phyloP scores from a whole-genome alignment of 2,113 vertebrate genomes.

The Elachura formosa region DNA sequence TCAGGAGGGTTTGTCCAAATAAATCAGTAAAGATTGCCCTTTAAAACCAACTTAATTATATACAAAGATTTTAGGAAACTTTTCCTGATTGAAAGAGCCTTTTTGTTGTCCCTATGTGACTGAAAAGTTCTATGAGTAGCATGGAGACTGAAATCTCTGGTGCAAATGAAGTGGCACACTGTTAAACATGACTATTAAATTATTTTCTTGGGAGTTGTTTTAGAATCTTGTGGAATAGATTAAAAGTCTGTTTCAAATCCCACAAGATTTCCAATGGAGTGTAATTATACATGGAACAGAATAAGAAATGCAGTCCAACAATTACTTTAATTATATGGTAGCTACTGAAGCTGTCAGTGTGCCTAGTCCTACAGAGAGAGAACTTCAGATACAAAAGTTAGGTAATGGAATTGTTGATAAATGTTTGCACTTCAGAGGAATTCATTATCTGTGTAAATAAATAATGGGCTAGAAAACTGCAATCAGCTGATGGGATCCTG shows the following conservation, averaged over 20 bases:
- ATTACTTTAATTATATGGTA: conserved; percentile 71
- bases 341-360: conserved; percentile 55
- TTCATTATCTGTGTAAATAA: conserved; percentile 62
- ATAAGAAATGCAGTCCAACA: conserved; percentile 71
- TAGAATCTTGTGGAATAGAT: conserved; percentile 70
- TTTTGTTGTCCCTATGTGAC: conserved; percentile 28
- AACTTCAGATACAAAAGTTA: not conserved
- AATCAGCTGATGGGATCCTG: not conserved
- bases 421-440: conserved; percentile 43
- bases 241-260: conserved; percentile 69
- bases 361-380: conserved; percentile 5
- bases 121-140: not conserved
- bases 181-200: conserved; percentile 69
- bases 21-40: not conserved
- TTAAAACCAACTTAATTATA: conserved; percentile 47
- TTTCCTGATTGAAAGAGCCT: not conserved
- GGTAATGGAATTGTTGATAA: conserved; percentile 41
- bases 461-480: conserved; percentile 7
- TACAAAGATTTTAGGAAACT: not conserved
- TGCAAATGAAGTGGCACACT: not conserved
- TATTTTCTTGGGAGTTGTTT: conserved; percentile 70
- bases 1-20: not conserved
- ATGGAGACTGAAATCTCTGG: conserved; percentile 10
- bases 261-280: conserved; percentile 53
- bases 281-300: conserved; percentile 73